Evolutionary conservation across 2,888 invertebrate genomes (phyloP), one percentile per base, ranked within the genome.

Genomic region (Limnephilus lunatus): DNA sequence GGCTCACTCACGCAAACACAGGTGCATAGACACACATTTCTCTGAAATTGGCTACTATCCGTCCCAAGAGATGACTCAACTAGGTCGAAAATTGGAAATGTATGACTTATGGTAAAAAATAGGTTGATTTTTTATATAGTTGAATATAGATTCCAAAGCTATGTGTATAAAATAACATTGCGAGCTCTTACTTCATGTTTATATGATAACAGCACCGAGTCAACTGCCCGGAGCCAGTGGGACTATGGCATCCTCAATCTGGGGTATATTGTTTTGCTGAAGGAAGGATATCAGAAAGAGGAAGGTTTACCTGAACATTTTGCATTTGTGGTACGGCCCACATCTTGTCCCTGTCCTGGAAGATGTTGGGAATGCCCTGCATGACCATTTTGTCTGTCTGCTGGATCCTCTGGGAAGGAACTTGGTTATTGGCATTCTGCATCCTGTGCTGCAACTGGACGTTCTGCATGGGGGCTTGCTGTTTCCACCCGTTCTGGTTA

Each of bases 281-380:
- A 31, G 32, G 5, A 85, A 35, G 15, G 12, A 31, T 82, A 90
- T 81, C 32, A 15, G 15, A 83, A 53, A 19, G 19, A 53, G 19
- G 31, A 12, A 81, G 14, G 81, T 15, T 92, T 92, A 93, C 93
- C 91, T 93, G 93, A 35, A 83, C 44, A 90, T 92, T 94, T 91
- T 90, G 93, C 48, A 92, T 83, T 86, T 93, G 93, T 2, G 93
- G 94, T 68, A 94, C 94, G 15, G 93, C 93, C 94, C 94, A 94
- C 93, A 93, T 93, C 91, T 94, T 94, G 48, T 94, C 93, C 82
- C 93, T 92, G 85, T 93, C 92, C 53, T 93, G 94, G 87, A 92
- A 93, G 89, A 94, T 92, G 81, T 93, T 94, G 15, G 93, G 92
- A 85, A 93, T 91, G 25, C 89, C 91, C 83, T 92, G 92, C 81